A percentile compares a stretch with the other conserved stretches of the same genome.
Evolutionary conservation across 1,140 invertebrate species (phyloP).

Genomic region (Calephelis nemesis): DNA sequence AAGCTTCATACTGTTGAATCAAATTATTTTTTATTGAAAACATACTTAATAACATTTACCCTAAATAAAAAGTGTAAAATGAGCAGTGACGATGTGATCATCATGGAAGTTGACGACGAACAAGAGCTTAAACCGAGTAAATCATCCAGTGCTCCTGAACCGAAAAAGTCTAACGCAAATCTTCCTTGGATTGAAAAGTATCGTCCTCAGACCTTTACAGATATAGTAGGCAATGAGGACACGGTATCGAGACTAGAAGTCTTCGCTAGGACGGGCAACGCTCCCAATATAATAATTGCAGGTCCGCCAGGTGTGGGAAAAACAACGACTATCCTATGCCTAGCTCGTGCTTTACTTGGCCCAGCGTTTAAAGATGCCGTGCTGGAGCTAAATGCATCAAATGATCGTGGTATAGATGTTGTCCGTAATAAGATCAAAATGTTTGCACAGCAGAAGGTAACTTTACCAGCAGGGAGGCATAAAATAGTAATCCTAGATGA

Average conservation of each 20-base stretch:
- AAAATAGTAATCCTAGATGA: constrained; percentile 99
- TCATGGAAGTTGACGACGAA: constrained; percentile 68
- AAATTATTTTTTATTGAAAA: too few relatives aligned
- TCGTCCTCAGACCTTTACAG: constrained; percentile 91
- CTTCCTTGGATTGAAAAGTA: constrained; percentile 97
- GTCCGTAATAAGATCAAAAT: constrained; percentile 99
- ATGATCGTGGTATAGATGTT: constrained; percentile 98
- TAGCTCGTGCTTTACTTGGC: constrained; percentile 93
- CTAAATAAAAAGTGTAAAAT: constrained; percentile 33
- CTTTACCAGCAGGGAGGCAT: constrained; percentile 92
- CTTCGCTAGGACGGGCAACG: constrained; percentile 96
- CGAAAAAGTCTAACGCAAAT: constrained; percentile 43
- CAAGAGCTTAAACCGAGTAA: constrained; percentile 42
- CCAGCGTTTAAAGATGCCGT: constrained; percentile 94
- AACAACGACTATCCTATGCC: constrained; percentile 98
- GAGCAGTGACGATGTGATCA: constrained; percentile 58
- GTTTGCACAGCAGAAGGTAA: constrained; percentile 98
- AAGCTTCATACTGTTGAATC: too few relatives aligned
- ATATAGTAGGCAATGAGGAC: constrained; percentile 97
- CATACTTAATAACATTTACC: too few relatives aligned
- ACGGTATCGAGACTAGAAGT: constrained; percentile 92
- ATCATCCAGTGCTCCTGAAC: constrained; percentile 23
- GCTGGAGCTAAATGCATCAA: constrained; percentile 98
- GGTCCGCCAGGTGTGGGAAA: constrained; percentile 99
- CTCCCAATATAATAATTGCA: constrained; percentile 98